phyloP scores from a whole-genome alignment of 2,888 invertebrate species.

The Andrena chrysosceles region DNA sequence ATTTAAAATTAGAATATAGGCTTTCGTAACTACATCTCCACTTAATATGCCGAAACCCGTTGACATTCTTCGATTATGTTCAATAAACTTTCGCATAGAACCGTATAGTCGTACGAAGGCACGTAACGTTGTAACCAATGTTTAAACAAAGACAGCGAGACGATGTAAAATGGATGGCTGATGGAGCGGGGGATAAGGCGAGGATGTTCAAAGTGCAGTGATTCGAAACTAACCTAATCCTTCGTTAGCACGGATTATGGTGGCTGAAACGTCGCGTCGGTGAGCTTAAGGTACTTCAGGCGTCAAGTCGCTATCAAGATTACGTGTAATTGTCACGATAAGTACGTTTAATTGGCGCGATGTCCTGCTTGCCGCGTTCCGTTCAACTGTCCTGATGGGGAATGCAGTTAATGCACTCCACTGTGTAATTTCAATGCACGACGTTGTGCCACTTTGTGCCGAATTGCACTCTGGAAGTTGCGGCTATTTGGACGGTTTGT shows the following conservation, averaged over 20 bases:
- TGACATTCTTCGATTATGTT: too few species aligned
- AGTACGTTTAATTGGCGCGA: constrained; percentile 48
- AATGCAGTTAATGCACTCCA: constrained; percentile 4
- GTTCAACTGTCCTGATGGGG: constrained; percentile 29
- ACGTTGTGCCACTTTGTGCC: background rate
- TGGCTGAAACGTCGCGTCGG: constrained; percentile 38
- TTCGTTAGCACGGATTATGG: constrained; percentile 66
- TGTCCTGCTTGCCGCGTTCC: constrained; percentile 25
- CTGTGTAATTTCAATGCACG: background rate
- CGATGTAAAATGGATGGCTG: background rate
- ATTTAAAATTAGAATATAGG: too few species aligned
- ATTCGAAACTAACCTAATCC: constrained; percentile 56
- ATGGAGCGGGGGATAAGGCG: background rate
- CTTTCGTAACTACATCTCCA: too few species aligned
- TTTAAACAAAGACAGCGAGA: background rate
- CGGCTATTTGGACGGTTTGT: constrained; percentile 8
- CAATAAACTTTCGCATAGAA: too few species aligned
- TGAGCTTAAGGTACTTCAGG: constrained; percentile 44
- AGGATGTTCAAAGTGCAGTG: constrained; percentile 14
- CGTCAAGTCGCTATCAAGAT: constrained; percentile 61
- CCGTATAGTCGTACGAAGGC: background rate
- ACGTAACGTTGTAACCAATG: background rate
- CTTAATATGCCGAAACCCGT: too few species aligned
- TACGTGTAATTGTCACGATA: constrained; percentile 55
- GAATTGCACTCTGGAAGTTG: background rate